Percentiles rank a stretch among this genome's conserved stretches.
Evolutionary conservation across 2,113 vertebrate species (phyloP).

Genomic region (Oryzias melastigma): DNA sequence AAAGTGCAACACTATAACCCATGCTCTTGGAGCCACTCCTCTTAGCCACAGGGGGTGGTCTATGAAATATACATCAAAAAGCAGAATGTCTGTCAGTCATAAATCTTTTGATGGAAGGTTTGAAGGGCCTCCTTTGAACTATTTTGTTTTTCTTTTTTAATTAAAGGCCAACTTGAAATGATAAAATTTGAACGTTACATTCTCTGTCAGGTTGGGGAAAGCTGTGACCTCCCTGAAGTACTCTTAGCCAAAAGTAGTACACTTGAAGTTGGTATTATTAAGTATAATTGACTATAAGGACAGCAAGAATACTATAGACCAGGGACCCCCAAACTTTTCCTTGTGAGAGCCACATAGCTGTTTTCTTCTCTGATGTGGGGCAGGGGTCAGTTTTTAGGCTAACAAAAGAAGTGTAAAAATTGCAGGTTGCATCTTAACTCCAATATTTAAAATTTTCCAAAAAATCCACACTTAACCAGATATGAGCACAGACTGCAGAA

Average conservation of each 20-base stretch:
- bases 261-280: no score
- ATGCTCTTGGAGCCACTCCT: conserved; percentile 34
- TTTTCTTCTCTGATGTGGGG: no score
- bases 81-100: conserved; percentile 47
- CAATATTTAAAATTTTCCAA: no score
- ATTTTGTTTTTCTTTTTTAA: conserved; percentile 49
- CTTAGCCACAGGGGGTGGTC: conserved; percentile 40
- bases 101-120: conserved; percentile 63
- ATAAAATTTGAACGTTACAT: conserved; percentile 51
- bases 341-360: no score
- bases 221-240: conserved; percentile 14
- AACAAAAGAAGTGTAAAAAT: no score
- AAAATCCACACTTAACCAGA: no score
- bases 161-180: conserved; percentile 55
- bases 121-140: conserved; percentile 54
- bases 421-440: no score
- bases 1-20: conserved; percentile 12
- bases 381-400: no score
- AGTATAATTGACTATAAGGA: no score
- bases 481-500: no score
- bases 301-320: no score
- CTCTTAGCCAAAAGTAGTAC: neutral
- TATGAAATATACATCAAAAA: conserved; percentile 68
- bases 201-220: conserved; percentile 42
- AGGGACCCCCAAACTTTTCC: no score